These are phyloP conservation scores for Rhagonycha fulva DNA, from an alignment of 2,888 invertebrate genomes.

Conservation along the genomic window DNA sequence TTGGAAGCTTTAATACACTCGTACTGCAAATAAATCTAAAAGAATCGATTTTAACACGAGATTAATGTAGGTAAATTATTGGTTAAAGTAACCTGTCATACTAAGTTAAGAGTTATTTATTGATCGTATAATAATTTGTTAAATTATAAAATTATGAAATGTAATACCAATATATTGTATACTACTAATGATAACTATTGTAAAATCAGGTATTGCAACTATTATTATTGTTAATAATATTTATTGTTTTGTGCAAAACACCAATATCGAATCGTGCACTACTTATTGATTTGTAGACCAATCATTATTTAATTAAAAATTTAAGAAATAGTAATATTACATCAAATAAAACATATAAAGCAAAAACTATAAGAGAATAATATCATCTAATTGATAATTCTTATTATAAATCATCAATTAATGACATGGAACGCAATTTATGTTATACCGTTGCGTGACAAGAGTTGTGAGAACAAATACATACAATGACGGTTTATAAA, in stretches of 20 bases:
- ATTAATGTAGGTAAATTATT: not conserved
- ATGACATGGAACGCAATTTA: not conserved
- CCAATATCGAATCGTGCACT: no score
- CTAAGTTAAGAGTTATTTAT: not conserved
- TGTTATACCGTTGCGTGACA: constrained; percentile 5
- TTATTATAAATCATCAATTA: not conserved
- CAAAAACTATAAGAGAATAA: not conserved
- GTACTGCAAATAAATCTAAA: not conserved
- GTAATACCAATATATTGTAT: not conserved
- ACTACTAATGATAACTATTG: no score
- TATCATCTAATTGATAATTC: not conserved
- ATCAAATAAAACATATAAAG: not conserved
- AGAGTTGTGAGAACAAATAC: constrained; percentile 3
- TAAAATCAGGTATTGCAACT: no score
- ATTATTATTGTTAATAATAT: no score
- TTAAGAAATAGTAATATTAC: no score
- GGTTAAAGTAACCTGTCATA: not conserved
- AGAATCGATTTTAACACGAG: not conserved
- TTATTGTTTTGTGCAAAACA: no score
- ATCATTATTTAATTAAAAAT: no score
- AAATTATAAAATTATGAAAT: not conserved
- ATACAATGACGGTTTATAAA: constrained; percentile 8
- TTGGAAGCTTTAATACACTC: not conserved
- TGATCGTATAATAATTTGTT: not conserved
- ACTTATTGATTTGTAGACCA: no score